A percentile compares a stretch with the other conserved stretches of the same genome.
phyloP scores from a whole-genome alignment of 2,113 vertebrate genomes.

The Balaeniceps rex region DNA sequence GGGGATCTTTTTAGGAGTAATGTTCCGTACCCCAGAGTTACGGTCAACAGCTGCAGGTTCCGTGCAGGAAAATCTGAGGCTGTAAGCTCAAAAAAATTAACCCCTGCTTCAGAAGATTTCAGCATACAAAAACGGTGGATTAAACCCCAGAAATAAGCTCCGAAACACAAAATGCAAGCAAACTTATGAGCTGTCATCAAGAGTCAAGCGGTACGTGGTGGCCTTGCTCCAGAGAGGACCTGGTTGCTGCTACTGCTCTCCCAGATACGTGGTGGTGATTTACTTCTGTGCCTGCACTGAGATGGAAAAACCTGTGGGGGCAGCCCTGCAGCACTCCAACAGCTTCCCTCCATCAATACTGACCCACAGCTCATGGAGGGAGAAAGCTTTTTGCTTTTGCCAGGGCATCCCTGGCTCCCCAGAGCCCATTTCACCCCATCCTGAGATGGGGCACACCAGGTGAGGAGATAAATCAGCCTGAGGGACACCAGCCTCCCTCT shows the following conservation, averaged over 20 bases:
- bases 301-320: neutral
- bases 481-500: neutral
- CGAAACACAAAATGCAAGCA: accelerated
- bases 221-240: neutral
- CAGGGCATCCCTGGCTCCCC: neutral
- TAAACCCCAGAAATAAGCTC: neutral
- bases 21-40: conserved; percentile 25
- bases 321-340: accelerated
- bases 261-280: neutral
- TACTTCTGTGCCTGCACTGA: neutral
- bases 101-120: neutral
- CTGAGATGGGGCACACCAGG: accelerated
- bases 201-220: neutral
- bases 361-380: accelerated
- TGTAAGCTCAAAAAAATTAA: neutral
- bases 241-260: neutral
- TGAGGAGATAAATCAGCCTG: neutral
- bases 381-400: neutral
- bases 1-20: conserved; percentile 49
- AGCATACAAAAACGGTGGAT: neutral
- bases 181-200: neutral
- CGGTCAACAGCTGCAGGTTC: conserved; percentile 39
- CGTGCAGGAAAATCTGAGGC: neutral
- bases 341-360: neutral
- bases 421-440: neutral